These are phyloP conservation scores for Pipistrellus nathusii DNA, from an alignment of 2,797 vertebrate genomes.

Conservation along the genomic window DNA sequence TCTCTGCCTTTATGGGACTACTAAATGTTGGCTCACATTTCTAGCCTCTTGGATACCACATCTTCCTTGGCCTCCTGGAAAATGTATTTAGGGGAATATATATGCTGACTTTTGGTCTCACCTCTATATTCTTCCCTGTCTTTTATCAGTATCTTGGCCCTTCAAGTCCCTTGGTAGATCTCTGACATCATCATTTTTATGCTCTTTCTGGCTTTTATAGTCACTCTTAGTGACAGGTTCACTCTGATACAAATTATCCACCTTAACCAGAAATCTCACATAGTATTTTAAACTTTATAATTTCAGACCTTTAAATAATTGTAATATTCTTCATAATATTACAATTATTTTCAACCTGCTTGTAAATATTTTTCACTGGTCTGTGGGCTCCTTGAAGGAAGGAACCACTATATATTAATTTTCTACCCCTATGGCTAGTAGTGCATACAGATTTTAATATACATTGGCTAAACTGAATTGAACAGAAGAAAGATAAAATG, in stretches of 20 bases:
- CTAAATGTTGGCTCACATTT: not conserved
- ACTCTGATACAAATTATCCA: not conserved
- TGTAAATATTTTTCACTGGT: not conserved
- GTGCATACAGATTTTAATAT: too few species aligned
- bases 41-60: not conserved
- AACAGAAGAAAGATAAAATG: not conserved
- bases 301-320: not conserved
- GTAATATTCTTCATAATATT: not conserved
- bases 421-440: not conserved
- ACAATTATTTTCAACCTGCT: conserved; percentile 17
- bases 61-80: not conserved
- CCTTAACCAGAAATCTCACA: not conserved
- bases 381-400: not conserved
- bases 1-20: not conserved
- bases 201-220: not conserved
- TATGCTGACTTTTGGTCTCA: not conserved
- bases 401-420: not conserved
- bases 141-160: not conserved
- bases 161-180: not conserved
- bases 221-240: not conserved
- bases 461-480: not conserved
- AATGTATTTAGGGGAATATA: not conserved
- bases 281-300: not conserved
- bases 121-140: not conserved
- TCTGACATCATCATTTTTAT: not conserved